Percentiles rank a stretch among this genome's conserved stretches.
Conservation (phyloP, 2,113 vertebrate species). For the Solea senegalensis region DNA sequence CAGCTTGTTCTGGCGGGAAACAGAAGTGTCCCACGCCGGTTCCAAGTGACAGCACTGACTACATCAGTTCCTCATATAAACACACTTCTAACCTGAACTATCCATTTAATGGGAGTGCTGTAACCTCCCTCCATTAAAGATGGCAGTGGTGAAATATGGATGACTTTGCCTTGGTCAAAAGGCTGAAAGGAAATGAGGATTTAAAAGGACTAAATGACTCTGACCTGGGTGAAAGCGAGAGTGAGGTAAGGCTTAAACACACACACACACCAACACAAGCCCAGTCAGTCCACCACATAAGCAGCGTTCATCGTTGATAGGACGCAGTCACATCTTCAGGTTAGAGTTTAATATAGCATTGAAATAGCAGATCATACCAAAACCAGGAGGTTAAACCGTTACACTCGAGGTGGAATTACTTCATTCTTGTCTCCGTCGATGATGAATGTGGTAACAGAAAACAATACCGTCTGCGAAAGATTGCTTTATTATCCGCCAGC, state of each 20-base stretch:
- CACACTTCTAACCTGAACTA: no score
- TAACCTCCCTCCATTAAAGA: conserved; percentile 36
- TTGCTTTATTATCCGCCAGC: conserved; percentile 10
- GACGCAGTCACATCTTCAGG: neutral
- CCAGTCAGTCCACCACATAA: neutral
- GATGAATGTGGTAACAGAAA: conserved; percentile 18
- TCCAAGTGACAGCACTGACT: no score
- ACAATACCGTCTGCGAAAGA: conserved; percentile 18
- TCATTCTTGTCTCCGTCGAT: conserved; percentile 5
- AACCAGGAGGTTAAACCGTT: conserved; percentile 14
- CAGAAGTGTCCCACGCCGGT: no score
- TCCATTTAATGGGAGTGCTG: conserved; percentile 7
- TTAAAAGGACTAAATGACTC: conserved; percentile 25
- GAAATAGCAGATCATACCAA: conserved; percentile 6
- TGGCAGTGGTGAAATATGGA: conserved; percentile 43
- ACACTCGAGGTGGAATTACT: neutral
- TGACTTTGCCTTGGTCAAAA: conserved; percentile 28
- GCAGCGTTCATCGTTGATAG: neutral
- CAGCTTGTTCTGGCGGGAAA: no score
- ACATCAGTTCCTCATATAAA: no score
- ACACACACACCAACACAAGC: neutral
- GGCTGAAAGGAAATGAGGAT: conserved; percentile 25
- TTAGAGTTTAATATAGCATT: conserved; percentile 44
- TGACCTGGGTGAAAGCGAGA: conserved; percentile 1
- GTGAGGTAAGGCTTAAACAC: neutral